Evolutionary conservation across 1,140 invertebrate genomes (phyloP).

Genomic region (Trichonephila clavipes): DNA sequence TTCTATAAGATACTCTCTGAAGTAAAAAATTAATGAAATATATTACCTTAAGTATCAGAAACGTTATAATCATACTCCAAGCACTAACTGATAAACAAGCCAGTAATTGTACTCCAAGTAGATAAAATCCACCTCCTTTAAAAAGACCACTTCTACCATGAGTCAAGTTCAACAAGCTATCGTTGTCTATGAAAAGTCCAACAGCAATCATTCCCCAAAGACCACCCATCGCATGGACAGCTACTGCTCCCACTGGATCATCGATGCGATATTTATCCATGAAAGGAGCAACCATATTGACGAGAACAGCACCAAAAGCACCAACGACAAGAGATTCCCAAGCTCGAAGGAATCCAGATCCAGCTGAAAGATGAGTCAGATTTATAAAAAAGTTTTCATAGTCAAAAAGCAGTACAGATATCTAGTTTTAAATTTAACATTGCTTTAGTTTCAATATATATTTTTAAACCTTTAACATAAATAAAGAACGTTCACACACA

Average conservation of each 20-base stretch:
- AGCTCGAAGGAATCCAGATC: conserved; percentile 79
- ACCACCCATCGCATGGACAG: conserved; percentile 80
- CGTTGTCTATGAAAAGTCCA: conserved; percentile 80
- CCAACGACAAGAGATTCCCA: conserved; percentile 80
- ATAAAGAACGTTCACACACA: too few relatives aligned
- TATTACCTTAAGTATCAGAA: conserved; percentile 84
- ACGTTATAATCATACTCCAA: conserved; percentile 88
- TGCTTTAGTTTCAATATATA: too few relatives aligned
- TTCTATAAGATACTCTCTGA: neutral
- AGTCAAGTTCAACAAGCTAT: conserved; percentile 76
- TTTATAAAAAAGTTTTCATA: neutral
- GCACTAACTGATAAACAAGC: conserved; percentile 85
- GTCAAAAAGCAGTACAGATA: too few relatives aligned
- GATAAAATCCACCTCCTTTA: conserved; percentile 90
- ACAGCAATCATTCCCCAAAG: conserved; percentile 81
- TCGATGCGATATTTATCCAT: conserved; percentile 80
- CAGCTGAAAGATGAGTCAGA: conserved; percentile 69
- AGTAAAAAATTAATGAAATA: neutral
- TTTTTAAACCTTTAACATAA: too few relatives aligned
- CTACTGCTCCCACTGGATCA: conserved; percentile 81
- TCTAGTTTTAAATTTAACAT: too few relatives aligned
- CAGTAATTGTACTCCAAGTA: conserved; percentile 90
- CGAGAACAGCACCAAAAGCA: conserved; percentile 79
- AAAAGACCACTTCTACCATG: conserved; percentile 82
- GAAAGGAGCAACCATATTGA: conserved; percentile 78